Conservation (phyloP, 2,113 vertebrate genomes). For the Eira barbara region DNA sequence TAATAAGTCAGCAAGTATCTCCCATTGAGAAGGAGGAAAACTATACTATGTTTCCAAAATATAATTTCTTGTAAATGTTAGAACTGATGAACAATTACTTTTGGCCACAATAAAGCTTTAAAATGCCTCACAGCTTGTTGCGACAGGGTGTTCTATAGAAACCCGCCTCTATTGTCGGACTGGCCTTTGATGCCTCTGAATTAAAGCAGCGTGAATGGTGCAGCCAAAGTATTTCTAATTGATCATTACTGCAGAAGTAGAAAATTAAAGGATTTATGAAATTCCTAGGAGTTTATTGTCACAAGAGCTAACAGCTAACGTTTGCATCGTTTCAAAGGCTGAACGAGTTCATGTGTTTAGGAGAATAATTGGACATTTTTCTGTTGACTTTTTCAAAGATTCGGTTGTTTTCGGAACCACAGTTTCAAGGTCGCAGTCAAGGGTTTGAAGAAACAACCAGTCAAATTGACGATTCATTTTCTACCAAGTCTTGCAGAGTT, state of each 20-base stretch:
- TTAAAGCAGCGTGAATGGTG: neutral
- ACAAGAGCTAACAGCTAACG: neutral
- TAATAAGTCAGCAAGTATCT: conserved; percentile 50
- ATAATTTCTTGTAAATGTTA: conserved; percentile 2
- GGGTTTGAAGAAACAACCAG: conserved; percentile 84
- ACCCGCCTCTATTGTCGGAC: neutral
- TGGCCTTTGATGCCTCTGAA: conserved; percentile 53
- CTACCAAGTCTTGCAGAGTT: conserved; percentile 91
- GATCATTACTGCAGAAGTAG: neutral
- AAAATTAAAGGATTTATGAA: conserved; percentile 47
- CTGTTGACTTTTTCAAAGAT: conserved; percentile 84
- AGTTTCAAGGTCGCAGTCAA: conserved; percentile 88
- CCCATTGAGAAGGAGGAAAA: conserved; percentile 8
- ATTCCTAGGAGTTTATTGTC: conserved; percentile 4
- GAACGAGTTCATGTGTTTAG: neutral
- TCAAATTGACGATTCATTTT: conserved; percentile 87
- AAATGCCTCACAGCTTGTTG: neutral
- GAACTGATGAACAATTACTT: neutral
- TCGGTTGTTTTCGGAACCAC: conserved; percentile 93
- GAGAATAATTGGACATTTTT: conserved; percentile 62
- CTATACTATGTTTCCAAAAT: conserved; percentile 43
- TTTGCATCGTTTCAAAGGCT: neutral
- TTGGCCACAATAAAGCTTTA: conserved; percentile 40
- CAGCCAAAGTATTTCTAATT: conserved; percentile 33
- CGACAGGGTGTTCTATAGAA: neutral